Evolutionary conservation across 2,797 vertebrate species (phyloP).

Genomic region (Malurus splendens): DNA sequence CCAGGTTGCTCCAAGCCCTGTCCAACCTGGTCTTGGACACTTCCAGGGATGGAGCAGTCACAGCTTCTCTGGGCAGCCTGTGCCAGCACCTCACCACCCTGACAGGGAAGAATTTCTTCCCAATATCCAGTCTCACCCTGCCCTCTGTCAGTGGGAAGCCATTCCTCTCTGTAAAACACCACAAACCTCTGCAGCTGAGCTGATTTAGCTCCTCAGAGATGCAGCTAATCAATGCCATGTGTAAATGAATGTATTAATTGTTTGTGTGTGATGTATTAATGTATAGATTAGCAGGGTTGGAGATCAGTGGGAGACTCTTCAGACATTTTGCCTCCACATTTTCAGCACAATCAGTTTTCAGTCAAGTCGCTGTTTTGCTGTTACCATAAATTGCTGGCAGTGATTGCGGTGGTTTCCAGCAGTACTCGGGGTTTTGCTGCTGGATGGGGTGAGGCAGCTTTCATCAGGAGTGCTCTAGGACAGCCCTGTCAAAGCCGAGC

Average conservation of each 20-base stretch:
- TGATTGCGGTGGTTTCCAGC: background rate
- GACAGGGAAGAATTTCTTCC: background rate
- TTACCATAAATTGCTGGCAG: background rate
- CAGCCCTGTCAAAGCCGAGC: background rate
- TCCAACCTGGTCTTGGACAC: fast-evolving
- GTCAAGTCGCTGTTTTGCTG: background rate
- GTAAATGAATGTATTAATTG: background rate
- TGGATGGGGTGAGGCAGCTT: background rate
- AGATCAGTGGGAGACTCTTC: background rate
- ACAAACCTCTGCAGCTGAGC: background rate
- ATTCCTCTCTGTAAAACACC: background rate
- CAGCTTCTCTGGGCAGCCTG: background rate
- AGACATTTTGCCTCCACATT: background rate
- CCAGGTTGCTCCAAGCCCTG: background rate
- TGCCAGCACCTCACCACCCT: fast-evolving
- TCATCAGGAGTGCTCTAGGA: conserved; percentile 17
- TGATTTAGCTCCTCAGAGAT: background rate
- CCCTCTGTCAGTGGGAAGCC: background rate
- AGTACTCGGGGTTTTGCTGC: background rate
- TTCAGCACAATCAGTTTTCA: background rate
- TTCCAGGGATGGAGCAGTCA: background rate
- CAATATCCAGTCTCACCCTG: background rate
- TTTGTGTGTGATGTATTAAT: background rate
- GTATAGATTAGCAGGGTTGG: background rate
- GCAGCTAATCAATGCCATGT: background rate